Evolutionary conservation across 2,888 invertebrate species (phyloP).

Genomic region (Stenchaetothrips biformis): DNA sequence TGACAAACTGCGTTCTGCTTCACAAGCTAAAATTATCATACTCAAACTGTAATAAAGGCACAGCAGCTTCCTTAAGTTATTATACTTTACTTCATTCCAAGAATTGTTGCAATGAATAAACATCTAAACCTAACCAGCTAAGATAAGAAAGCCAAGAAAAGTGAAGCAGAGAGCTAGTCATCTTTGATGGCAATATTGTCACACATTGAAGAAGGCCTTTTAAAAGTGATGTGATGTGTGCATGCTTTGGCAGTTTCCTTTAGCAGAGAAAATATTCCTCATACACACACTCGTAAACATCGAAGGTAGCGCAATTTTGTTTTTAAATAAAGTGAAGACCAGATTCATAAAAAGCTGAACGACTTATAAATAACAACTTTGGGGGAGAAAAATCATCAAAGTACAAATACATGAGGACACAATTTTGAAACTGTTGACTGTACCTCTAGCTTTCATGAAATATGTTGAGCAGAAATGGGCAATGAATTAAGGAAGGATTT

Average conservation of each 20-base stretch:
- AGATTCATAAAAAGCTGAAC: background rate
- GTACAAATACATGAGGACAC: no score
- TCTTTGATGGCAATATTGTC: slow-evolving; percentile 1
- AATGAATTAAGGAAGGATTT: no score
- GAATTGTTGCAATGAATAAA: background rate
- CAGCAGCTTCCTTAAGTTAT: background rate
- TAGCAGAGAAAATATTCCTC: background rate
- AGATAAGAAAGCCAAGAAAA: background rate
- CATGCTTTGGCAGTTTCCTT: background rate
- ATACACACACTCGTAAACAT: background rate
- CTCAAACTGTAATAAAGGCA: background rate
- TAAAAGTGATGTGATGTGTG: background rate
- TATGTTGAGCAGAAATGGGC: no score
- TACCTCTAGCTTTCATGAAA: no score
- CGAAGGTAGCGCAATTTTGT: background rate
- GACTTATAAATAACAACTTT: background rate
- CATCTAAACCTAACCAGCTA: background rate
- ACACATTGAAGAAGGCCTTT: background rate
- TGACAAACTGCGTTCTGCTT: slow-evolving; percentile 1
- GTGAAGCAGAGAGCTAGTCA: slow-evolving; percentile 6
- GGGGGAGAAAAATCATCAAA: background rate
- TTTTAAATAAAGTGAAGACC: background rate
- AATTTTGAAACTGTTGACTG: no score
- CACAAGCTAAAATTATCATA: background rate
- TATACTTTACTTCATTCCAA: background rate